Conservation (phyloP, 2,888 invertebrate genomes). For the Didymodactylos carnosus region DNA sequence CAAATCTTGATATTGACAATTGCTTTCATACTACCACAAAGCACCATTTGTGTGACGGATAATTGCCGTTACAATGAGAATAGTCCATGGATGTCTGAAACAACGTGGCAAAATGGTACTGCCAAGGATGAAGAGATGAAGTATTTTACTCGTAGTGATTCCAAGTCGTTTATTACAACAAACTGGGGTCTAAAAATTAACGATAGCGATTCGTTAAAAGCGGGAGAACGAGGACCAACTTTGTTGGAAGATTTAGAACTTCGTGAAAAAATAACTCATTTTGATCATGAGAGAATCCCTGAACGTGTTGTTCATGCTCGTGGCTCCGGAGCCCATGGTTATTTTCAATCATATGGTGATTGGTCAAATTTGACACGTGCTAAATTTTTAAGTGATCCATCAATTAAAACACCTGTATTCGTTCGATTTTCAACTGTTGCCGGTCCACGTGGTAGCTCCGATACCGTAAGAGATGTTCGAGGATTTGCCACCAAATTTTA, state of each 20-base stretch:
- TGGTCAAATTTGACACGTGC: constrained; percentile 36
- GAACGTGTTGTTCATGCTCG: constrained; percentile 90
- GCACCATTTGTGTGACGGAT: too few species aligned
- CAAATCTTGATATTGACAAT: too few species aligned
- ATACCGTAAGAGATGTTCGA: constrained; percentile 67
- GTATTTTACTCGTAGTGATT: too few species aligned
- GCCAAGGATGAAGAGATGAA: too few species aligned
- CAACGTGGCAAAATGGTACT: too few species aligned
- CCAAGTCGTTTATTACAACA: too few species aligned
- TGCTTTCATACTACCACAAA: too few species aligned
- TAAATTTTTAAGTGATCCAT: constrained; percentile 34
- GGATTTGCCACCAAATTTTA: constrained; percentile 85
- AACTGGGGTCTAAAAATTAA: too few species aligned
- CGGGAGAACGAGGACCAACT: constrained; percentile 66
- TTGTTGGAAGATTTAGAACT: constrained; percentile 60
- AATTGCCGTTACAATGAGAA: too few species aligned
- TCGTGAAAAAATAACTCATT: constrained; percentile 45
- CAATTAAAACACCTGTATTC: constrained; percentile 36
- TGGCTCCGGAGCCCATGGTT: constrained; percentile 41
- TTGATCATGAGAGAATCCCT: constrained; percentile 75
- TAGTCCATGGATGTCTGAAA: too few species aligned
- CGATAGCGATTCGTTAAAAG: constrained; percentile 56
- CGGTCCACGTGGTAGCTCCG: constrained; percentile 73
- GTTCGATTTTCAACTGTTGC: constrained; percentile 38
- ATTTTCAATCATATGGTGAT: constrained; percentile 38